Evolutionary conservation across 2,888 invertebrate genomes (phyloP).

Genomic region (Oegoconia quadripuncta): DNA sequence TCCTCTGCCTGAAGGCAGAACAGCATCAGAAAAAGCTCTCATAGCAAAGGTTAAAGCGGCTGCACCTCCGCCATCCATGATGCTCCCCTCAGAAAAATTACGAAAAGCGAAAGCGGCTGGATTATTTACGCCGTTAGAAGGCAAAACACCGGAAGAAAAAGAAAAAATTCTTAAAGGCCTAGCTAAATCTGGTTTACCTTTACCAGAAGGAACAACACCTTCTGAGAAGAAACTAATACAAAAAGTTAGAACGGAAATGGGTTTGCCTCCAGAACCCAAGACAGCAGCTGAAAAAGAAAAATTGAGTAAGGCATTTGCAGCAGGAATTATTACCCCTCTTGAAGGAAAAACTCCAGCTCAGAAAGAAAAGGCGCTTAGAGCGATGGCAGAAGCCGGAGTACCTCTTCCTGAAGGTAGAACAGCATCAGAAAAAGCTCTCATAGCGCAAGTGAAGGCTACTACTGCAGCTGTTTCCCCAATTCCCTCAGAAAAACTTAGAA

Average conservation of each 20-base stretch:
- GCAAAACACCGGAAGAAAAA: slow-evolving; percentile 22
- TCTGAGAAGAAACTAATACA: slow-evolving; percentile 40
- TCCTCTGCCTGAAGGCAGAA: slow-evolving; percentile 40
- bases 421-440: slow-evolving; percentile 27
- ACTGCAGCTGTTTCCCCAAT: too few species aligned
- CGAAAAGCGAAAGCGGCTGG: slow-evolving; percentile 21
- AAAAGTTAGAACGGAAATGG: slow-evolving; percentile 22
- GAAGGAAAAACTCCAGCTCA: slow-evolving; percentile 23
- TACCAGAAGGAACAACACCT: slow-evolving; percentile 32
- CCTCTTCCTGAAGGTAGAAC: slow-evolving; percentile 27
- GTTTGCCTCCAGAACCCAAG: slow-evolving; percentile 32
- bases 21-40: slow-evolving; percentile 25
- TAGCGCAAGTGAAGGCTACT: slow-evolving; percentile 21
- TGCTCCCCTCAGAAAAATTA: not conserved
- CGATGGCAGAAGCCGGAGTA: slow-evolving; percentile 25
- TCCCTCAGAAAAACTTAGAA: slow-evolving; percentile 21
- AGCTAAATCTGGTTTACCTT: slow-evolving; percentile 13
- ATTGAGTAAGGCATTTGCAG: slow-evolving; percentile 28
- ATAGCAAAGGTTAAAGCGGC: slow-evolving; percentile 23
- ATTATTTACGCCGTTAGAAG: not conserved
- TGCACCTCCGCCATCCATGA: slow-evolving; percentile 9
- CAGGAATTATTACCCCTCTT: slow-evolving; percentile 26
- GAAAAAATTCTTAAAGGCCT: slow-evolving; percentile 15
- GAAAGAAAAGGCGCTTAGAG: slow-evolving; percentile 29
- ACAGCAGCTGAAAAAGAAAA: slow-evolving; percentile 21